Base-by-base conservation (phyloP, 2,113 vertebrate species). In the Campylorhamphus procurvoides region DNA sequence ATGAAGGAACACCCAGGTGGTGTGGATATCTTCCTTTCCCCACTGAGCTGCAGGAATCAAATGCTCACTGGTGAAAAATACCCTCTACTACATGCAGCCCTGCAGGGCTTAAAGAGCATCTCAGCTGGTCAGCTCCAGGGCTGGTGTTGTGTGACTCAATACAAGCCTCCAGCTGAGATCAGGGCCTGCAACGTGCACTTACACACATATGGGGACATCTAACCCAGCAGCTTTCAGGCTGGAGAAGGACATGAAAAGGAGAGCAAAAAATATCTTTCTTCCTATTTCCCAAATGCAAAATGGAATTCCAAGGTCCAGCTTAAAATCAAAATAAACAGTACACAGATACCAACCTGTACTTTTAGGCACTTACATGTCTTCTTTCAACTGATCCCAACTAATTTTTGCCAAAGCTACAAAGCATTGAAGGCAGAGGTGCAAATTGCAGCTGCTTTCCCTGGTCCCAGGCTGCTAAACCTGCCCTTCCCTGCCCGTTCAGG, bases 301-400 rank as follows among this genome's bases (percentile, higher is more conserved):
- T 4, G 49, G 64, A 83, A 68, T 20, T 47, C 19, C 17, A 20
- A 46, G n/a, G 67, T 46, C 10, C 29, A 75, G 14, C 39, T 71
- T 55, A 87, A 80, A 83, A 53, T 37, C 47, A 64, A 93, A 95
- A 63, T 16, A 75, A 76, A 50, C 39, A 47, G 25, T 37, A 59
- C 0, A 0, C 7, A 87, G 66, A 33, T 28, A 68, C 33, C 44
- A 49, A 7, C 33, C 10, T 24, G 18, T 9, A 10, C 22, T 50
- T 94, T 93, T 66, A 60, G 49, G 44, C 40, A 47, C 39, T 52
- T 31, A 1, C 2, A 9, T 10, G 6, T 58, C 50, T 40, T 69
- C 59, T 53, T 0, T 1, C 42, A 71, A 4, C 47, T 42, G n/a
- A 15, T 58, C 28, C 14, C 0, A 0, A 19, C 17, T 8, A 35